Conservation (phyloP, 2,113 vertebrate genomes). For the Notarius lentiginosus region DNA sequence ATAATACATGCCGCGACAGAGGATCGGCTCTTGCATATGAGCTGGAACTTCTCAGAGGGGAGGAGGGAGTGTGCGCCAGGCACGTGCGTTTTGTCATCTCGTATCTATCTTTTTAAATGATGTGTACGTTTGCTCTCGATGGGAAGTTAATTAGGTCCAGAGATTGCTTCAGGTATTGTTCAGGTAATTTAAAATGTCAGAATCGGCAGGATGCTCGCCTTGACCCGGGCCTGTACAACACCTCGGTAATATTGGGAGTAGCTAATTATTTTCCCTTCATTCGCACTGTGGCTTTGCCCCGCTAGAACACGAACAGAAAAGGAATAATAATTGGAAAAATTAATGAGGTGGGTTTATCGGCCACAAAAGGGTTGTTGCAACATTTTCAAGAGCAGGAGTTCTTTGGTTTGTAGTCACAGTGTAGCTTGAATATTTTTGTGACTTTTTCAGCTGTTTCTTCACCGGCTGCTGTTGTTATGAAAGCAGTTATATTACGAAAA, state of each 20-base stretch:
- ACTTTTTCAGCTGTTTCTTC: slow-evolving; percentile 6
- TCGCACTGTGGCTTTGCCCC: slow-evolving; percentile 71
- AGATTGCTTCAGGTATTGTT: slow-evolving; percentile 84
- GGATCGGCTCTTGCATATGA: slow-evolving; percentile 61
- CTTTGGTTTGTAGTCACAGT: slow-evolving; percentile 33
- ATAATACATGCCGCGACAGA: slow-evolving; percentile 62
- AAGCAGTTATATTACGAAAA: background rate
- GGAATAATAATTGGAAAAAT: slow-evolving; percentile 76
- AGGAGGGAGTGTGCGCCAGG: background rate
- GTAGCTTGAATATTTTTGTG: slow-evolving; percentile 27
- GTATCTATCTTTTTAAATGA: slow-evolving; percentile 69
- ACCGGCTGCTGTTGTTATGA: slow-evolving; percentile 14
- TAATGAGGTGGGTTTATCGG: slow-evolving; percentile 73
- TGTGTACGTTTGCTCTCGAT: slow-evolving; percentile 68
- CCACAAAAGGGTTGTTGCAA: slow-evolving; percentile 60
- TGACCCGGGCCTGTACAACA: slow-evolving; percentile 71
- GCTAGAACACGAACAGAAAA: slow-evolving; percentile 73
- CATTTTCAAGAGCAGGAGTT: slow-evolving; percentile 52
- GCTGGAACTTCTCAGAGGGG: slow-evolving; percentile 45
- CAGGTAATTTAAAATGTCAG: slow-evolving; percentile 90
- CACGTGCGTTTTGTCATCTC: slow-evolving; percentile 54
- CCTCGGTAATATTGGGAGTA: slow-evolving; percentile 76
- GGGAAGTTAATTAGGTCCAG: slow-evolving; percentile 89
- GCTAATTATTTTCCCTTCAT: slow-evolving; percentile 88
- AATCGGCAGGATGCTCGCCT: slow-evolving; percentile 69